phyloP scores from a whole-genome alignment of 2,797 vertebrate species.

The Ctenopoma kingsleyae region DNA sequence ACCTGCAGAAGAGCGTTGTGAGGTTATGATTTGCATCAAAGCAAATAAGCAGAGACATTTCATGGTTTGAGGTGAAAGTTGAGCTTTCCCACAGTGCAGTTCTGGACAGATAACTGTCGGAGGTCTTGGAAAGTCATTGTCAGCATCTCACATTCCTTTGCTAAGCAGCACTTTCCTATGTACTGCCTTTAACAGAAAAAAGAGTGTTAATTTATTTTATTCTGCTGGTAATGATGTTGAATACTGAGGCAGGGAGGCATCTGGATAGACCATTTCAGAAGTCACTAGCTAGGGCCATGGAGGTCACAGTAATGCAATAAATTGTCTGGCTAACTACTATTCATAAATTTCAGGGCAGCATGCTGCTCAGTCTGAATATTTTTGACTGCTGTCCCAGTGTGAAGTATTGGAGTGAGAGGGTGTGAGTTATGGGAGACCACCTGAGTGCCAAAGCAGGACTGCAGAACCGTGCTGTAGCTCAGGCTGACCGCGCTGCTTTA shows the following conservation, averaged over 20 bases:
- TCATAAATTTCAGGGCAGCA: constrained; percentile 68
- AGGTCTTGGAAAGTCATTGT: constrained; percentile 66
- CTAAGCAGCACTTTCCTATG: constrained; percentile 29
- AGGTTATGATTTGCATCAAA: constrained; percentile 28
- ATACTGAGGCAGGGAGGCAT: constrained; percentile 57
- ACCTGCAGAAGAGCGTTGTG: not conserved
- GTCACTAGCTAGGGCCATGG: constrained; percentile 32
- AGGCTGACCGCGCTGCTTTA: constrained; percentile 55
- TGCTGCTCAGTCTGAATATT: constrained; percentile 60
- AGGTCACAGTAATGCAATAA: constrained; percentile 68
- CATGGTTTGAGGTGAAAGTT: constrained; percentile 2
- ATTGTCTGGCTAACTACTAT: constrained; percentile 70
- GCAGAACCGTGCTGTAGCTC: constrained; percentile 46
- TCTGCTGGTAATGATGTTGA: constrained; percentile 33
- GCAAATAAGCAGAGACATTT: constrained; percentile 11
- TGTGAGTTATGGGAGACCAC: constrained; percentile 76
- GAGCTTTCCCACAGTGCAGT: constrained; percentile 16
- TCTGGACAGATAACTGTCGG: constrained; percentile 17
- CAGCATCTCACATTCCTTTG: constrained; percentile 51
- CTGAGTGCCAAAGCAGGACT: constrained; percentile 63
- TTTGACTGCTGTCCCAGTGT: constrained; percentile 60
- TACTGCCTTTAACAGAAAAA: constrained; percentile 31
- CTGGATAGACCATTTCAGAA: constrained; percentile 76
- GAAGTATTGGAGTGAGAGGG: constrained; percentile 53
- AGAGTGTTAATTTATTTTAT: constrained; percentile 68